Conservation (phyloP, 35 echinoderm and acorn worm genomes). For the Lytechinus pictus region DNA sequence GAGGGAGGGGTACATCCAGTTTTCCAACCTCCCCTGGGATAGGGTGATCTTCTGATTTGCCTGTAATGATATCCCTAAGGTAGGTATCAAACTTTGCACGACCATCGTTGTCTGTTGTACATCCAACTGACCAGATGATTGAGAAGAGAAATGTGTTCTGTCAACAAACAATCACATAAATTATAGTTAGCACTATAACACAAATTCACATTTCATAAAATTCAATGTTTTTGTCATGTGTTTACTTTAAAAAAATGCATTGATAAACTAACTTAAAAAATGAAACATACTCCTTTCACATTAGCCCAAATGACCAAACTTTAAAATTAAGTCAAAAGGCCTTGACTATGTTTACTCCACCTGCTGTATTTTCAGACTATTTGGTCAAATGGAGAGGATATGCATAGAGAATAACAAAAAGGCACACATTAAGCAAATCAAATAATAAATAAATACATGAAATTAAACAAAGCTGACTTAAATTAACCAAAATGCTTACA, state of each 20-base stretch:
- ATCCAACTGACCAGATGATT: slow-evolving; percentile 90
- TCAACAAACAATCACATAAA: slow-evolving; percentile 14
- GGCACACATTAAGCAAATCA: neutral
- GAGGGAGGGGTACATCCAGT: slow-evolving; percentile 91
- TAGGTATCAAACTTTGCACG: slow-evolving; percentile 88
- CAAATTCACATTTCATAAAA: too few relatives aligned
- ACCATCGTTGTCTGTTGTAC: slow-evolving; percentile 79
- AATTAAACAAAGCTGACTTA: neutral
- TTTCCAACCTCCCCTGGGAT: slow-evolving; percentile 82
- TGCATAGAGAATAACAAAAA: neutral
- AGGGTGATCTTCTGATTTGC: slow-evolving; percentile 88
- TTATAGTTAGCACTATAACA: neutral
- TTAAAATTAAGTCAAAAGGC: neutral
- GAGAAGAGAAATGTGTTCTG: slow-evolving; percentile 94
- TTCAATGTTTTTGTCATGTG: neutral
- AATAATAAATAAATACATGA: neutral
- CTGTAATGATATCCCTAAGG: slow-evolving; percentile 77
- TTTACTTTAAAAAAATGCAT: neutral
- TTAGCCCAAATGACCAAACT: neutral
- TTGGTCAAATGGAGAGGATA: neutral
- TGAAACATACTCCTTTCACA: neutral
- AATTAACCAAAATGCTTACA: slow-evolving; percentile 58
- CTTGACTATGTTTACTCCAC: neutral
- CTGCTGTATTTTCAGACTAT: neutral
- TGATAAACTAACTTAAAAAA: neutral